A percentile compares a stretch with the other conserved stretches of the same genome.
phyloP scores from a whole-genome alignment of 2,888 invertebrate species.

The Habroteleia sp. region DNA sequence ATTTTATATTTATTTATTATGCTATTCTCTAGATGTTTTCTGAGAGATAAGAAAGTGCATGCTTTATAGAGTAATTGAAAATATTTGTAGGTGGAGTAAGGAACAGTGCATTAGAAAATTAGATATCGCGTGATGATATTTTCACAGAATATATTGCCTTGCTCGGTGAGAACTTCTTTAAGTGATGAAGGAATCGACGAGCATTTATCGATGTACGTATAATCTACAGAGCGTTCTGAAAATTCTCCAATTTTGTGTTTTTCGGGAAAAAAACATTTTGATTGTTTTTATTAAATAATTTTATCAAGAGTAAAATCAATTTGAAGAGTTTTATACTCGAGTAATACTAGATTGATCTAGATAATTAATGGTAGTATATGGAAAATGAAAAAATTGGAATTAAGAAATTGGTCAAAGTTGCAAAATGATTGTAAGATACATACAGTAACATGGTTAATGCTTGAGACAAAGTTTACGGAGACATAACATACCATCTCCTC shows the following conservation, averaged over 20 bases:
- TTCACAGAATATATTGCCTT: slow-evolving; percentile 33
- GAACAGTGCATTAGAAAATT: slow-evolving; percentile 58
- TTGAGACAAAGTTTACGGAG: slow-evolving; percentile 63
- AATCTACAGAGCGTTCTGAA: slow-evolving; percentile 3
- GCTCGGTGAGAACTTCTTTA: slow-evolving; percentile 37
- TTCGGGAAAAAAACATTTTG: too few species aligned
- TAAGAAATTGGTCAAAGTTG: slow-evolving; percentile 13
- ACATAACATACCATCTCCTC: slow-evolving; percentile 53
- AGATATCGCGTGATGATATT: slow-evolving; percentile 60
- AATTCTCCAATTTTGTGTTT: too few species aligned
- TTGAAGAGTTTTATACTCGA: too few species aligned
- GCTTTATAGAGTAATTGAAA: slow-evolving; percentile 42
- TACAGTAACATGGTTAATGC: slow-evolving; percentile 51
- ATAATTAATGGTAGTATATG: too few species aligned
- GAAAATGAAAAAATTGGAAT: slow-evolving; percentile 3
- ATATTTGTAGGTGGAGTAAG: slow-evolving; percentile 35
- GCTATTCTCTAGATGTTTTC: too few species aligned
- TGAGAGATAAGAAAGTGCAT: slow-evolving; percentile 10
- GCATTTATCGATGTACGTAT: slow-evolving; percentile 18
- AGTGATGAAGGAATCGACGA: slow-evolving; percentile 44
- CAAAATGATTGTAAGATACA: slow-evolving; percentile 28
- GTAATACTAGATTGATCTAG: too few species aligned
- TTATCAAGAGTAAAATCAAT: too few species aligned
- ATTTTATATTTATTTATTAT: too few species aligned
- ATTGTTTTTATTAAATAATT: too few species aligned